Evolutionary conservation across 1,140 invertebrate genomes (phyloP), one percentile per base, ranked within the genome.

Genomic region (Sycophaga agraensis): DNA sequence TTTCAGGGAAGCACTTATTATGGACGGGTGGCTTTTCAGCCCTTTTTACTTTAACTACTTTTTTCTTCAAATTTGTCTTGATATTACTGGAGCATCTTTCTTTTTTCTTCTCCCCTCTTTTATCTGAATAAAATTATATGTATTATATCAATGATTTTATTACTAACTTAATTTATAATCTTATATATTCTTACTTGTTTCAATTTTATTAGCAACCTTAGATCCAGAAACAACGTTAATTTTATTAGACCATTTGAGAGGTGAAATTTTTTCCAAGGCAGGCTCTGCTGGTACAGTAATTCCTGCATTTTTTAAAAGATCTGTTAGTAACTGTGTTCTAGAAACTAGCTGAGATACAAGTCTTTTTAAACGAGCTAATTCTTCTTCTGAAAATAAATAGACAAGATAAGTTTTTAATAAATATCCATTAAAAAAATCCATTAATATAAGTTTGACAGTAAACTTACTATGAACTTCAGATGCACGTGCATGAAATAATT

Each of bases 241-340:
- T 70, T 80, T 82, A 56, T 81, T 82, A 1, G 77, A 80, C 80
- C 81, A 82, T 64, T 80, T 79, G 3, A 79, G 64, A 1, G 79
- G 78, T 35, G 77, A 80, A 67, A 81, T 80, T 68, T 79, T 81
- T 66, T 81, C 79, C 54, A 81, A 65, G 7, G 78, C 78, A 53
- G 79, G 79, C 48, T 81, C 79, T 22, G 74, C 75, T 11, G 79
- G 79, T 6, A 81, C 74, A 35, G 74, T 69, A 26, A 81, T 81
- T n/a, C 79, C 79, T 59, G 79, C 79, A 42, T 80, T 73, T 66
- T 77, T 70, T 14, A 81, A 58, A 55, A 81, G 68, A 46, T 74
- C 70, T 1, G 78, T 75, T 2, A 81, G 59, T 26, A 80, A 70
- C 22, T 80, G 73, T n/a, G 70, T 80, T 7, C 77, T 74, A 17